Evolutionary conservation across 2,113 vertebrate species (phyloP).

Genomic region (Triplophysa rosa): DNA sequence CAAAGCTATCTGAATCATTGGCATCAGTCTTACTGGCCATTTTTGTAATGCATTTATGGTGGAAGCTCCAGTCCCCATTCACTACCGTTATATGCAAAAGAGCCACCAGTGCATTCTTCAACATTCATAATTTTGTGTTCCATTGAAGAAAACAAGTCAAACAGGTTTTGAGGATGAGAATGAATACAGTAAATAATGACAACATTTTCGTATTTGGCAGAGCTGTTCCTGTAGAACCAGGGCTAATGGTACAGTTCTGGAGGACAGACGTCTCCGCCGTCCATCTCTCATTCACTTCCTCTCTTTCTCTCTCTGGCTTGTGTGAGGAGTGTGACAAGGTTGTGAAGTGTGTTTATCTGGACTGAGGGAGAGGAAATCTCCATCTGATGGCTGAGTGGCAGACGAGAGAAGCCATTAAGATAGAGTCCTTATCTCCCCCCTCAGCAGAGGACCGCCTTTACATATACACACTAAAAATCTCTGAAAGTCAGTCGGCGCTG

Average conservation of each 20-base stretch:
- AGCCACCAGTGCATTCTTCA: neutral
- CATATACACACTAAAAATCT: conserved; percentile 38
- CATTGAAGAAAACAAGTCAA: neutral
- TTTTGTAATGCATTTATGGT: neutral
- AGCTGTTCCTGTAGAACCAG: neutral
- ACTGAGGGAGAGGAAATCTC: conserved; percentile 61
- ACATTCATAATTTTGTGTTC: conserved; percentile 6
- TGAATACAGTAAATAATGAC: neutral
- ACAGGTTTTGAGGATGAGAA: neutral
- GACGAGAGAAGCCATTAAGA: conserved; percentile 75
- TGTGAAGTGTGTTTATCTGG: conserved; percentile 77
- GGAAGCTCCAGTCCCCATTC: neutral
- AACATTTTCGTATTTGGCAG: neutral
- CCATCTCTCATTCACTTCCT: conserved; percentile 9
- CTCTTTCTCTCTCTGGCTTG: conserved; percentile 23
- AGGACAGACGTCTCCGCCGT: neutral
- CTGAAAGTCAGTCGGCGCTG: neutral
- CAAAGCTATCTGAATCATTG: neutral
- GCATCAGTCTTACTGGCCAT: too few relatives aligned
- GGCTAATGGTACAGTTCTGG: neutral
- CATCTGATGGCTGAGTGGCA: conserved; percentile 73
- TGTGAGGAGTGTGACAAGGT: conserved; percentile 59
- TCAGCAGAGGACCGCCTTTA: conserved; percentile 60
- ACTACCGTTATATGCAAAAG: neutral
- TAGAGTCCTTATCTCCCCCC: conserved; percentile 70